Evolutionary conservation across 2,888 invertebrate genomes (phyloP).

Genomic region (Melanotus villosus): DNA sequence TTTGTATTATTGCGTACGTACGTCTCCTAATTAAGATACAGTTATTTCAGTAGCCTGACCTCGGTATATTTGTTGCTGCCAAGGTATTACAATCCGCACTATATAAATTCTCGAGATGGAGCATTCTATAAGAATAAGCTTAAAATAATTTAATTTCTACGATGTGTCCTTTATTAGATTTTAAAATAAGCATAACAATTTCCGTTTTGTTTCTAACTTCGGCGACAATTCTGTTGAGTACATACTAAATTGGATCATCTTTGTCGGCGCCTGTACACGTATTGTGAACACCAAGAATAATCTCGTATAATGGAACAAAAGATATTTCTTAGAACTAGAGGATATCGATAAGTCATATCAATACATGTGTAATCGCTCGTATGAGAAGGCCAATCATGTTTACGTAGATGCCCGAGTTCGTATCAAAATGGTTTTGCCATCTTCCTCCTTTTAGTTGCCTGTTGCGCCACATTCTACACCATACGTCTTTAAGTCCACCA

Average conservation of each 20-base stretch:
- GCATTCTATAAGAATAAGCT: no score
- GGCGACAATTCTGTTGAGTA: no score
- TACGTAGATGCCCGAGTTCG: conserved; percentile 17
- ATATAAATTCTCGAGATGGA: no score
- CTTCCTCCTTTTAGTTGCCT: conserved; percentile 11
- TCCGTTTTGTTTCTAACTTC: no score
- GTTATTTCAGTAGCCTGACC: conserved; percentile 15
- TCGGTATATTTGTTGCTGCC: neutral
- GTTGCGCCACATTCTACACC: conserved; percentile 17
- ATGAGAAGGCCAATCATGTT: conserved; percentile 7
- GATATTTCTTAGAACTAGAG: neutral
- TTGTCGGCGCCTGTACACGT: no score
- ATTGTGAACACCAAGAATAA: neutral
- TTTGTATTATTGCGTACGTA: neutral
- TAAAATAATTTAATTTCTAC: no score
- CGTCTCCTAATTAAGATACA: conserved; percentile 10
- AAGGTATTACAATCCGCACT: neutral
- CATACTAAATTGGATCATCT: no score
- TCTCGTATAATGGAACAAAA: neutral
- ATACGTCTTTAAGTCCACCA: conserved; percentile 4
- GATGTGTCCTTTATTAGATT: no score
- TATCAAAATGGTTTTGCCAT: neutral
- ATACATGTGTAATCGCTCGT: conserved; percentile 8
- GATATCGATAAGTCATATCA: conserved; percentile 3
- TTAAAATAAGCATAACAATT: no score